Conservation (phyloP, 2,888 invertebrate species). For the Cephonodes hylas region DNA sequence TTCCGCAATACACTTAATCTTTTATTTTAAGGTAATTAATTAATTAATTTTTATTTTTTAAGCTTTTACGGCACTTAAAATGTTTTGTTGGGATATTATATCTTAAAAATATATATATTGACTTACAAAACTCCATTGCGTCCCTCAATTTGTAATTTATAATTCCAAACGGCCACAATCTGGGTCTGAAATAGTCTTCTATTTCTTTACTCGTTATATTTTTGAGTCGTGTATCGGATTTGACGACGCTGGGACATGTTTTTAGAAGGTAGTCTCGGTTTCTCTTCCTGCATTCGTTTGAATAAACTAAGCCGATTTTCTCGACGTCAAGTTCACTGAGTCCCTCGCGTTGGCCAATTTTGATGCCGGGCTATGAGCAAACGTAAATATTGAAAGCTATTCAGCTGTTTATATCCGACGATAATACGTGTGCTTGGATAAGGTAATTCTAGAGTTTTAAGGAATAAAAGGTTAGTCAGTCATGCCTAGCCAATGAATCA, state of each 20-base stretch:
- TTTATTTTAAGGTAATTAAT: neutral
- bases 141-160: constrained; percentile 56
- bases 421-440: too few species aligned
- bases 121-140: constrained; percentile 63
- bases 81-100: too few species aligned
- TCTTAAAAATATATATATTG: neutral
- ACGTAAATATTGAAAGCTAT: constrained; percentile 6
- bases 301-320: constrained; percentile 57
- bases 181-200: constrained; percentile 51
- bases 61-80: too few species aligned
- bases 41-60: too few species aligned
- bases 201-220: constrained; percentile 40
- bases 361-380: constrained; percentile 38
- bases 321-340: constrained; percentile 62
- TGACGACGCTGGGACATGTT: constrained; percentile 65
- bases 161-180: constrained; percentile 61
- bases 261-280: constrained; percentile 60
- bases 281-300: constrained; percentile 57
- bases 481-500: too few species aligned
- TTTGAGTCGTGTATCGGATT: constrained; percentile 14
- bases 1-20: neutral
- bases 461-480: too few species aligned
- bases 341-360: constrained; percentile 65
- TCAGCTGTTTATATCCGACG: too few species aligned
- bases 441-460: too few species aligned